Evolutionary conservation across 2,113 vertebrate species (phyloP).

Genomic region (Hiodon tergisus): DNA sequence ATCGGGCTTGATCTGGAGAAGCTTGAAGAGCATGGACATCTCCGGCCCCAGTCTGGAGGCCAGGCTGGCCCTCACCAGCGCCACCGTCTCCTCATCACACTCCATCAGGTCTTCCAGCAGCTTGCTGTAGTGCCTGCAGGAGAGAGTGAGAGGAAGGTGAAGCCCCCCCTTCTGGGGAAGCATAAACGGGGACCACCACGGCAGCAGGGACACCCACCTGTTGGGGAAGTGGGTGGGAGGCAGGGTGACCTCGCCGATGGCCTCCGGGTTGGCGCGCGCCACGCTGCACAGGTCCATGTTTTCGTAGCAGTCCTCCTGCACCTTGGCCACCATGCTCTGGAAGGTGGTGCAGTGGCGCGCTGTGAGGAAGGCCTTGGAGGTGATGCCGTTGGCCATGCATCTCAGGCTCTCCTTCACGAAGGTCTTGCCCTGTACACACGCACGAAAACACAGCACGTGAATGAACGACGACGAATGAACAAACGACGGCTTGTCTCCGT

Average conservation of each 20-base stretch:
- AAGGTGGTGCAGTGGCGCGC: slow-evolving; percentile 88
- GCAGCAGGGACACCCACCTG: slow-evolving; percentile 58
- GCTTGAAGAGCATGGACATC: slow-evolving; percentile 83
- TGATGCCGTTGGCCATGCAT: slow-evolving; percentile 83
- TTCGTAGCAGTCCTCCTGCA: slow-evolving; percentile 90
- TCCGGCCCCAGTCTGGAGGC: slow-evolving; percentile 82
- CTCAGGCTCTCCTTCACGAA: slow-evolving; percentile 95
- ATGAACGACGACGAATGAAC: no score
- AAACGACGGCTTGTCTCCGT: no score
- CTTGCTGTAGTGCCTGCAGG: slow-evolving; percentile 84
- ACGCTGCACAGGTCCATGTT: slow-evolving; percentile 82
- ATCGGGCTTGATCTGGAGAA: slow-evolving; percentile 76
- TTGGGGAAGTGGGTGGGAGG: slow-evolving; percentile 85
- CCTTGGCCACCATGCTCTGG: slow-evolving; percentile 91
- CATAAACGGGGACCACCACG: no score
- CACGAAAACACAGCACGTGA: neutral
- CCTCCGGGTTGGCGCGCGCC: slow-evolving; percentile 76
- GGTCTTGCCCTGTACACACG: slow-evolving; percentile 76
- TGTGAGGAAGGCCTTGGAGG: slow-evolving; percentile 79
- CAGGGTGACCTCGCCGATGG: slow-evolving; percentile 86
- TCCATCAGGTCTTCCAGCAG: slow-evolving; percentile 77
- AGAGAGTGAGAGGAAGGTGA: neutral
- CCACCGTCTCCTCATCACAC: slow-evolving; percentile 81
- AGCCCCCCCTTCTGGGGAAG: neutral
- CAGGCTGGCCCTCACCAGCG: slow-evolving; percentile 72